These are phyloP conservation scores for Dicycla oo DNA, from an alignment of 2,888 invertebrate genomes.

Conservation along the genomic window DNA sequence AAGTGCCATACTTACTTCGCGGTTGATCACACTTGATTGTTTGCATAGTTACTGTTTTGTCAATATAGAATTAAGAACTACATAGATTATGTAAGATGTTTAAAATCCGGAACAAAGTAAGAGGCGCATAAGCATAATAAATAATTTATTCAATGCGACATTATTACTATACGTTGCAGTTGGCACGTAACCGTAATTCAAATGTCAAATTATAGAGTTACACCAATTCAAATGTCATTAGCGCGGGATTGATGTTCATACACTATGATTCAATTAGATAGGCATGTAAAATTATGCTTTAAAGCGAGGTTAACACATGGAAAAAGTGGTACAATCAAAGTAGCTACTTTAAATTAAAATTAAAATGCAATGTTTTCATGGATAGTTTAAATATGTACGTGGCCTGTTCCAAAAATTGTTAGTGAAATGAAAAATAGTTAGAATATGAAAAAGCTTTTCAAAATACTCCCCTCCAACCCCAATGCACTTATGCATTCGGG, in stretches of 20 bases:
- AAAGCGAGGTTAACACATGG: neutral
- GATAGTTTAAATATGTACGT: no score
- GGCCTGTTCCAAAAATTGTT: no score
- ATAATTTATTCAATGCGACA: conserved; percentile 59
- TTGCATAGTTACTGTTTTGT: neutral
- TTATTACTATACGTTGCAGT: conserved; percentile 37
- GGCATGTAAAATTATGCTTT: neutral
- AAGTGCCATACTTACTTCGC: neutral
- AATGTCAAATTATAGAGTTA: conserved; percentile 52
- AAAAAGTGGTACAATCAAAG: neutral
- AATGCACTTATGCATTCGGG: no score
- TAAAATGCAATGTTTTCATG: no score
- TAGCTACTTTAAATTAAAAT: neutral
- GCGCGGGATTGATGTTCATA: conserved; percentile 5
- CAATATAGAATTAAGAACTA: conserved; percentile 53
- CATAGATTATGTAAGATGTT: conserved; percentile 46
- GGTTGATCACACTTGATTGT: neutral
- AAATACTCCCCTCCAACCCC: no score
- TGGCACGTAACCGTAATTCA: conserved; percentile 49
- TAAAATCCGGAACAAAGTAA: conserved; percentile 63
- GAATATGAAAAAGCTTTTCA: no score
- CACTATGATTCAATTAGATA: neutral
- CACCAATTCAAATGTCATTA: conserved; percentile 33
- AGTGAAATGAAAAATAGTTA: no score
- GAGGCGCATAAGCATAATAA: conserved; percentile 47